These are phyloP conservation scores for Eugnorisma glareosa DNA, from an alignment of 2,888 invertebrate genomes.

Conservation along the genomic window DNA sequence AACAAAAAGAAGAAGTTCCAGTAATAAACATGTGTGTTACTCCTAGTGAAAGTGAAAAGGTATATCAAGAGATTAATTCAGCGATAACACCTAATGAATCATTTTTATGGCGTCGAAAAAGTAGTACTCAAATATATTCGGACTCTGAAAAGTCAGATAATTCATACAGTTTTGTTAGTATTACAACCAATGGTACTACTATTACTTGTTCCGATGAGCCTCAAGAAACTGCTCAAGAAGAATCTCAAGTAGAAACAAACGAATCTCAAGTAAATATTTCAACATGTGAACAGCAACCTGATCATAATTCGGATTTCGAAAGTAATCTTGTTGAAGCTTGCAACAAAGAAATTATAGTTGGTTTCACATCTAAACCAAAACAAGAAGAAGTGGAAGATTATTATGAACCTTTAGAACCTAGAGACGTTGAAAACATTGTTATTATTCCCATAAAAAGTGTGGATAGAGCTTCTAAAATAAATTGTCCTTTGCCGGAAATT, in stretches of 20 bases:
- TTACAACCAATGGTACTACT: constrained; percentile 76
- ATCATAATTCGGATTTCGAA: constrained; percentile 84
- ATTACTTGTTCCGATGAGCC: constrained; percentile 72
- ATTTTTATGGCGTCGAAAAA: constrained; percentile 92
- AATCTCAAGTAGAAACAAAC: constrained; percentile 74
- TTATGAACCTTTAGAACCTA: constrained; percentile 87
- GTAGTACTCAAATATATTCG: constrained; percentile 82
- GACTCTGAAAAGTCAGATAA: constrained; percentile 84
- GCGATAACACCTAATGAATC: constrained; percentile 92
- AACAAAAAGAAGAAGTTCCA: constrained; percentile 49
- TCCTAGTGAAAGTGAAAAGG: constrained; percentile 68
- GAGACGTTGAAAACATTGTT: constrained; percentile 79
- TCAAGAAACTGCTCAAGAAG: constrained; percentile 71
- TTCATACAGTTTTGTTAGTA: constrained; percentile 81
- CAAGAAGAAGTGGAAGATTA: constrained; percentile 82
- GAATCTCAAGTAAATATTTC: constrained; percentile 76
- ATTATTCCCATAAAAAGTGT: constrained; percentile 81
- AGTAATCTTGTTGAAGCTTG: constrained; percentile 86
- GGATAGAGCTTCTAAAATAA: constrained; percentile 84
- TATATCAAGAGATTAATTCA: constrained; percentile 79
- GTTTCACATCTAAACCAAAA: constrained; percentile 80
- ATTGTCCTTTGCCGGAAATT: constrained; percentile 89
- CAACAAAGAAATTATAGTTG: constrained; percentile 84
- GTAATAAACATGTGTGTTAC: constrained; percentile 51
- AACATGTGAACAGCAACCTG: constrained; percentile 72